Evolutionary conservation across 2,888 invertebrate genomes (phyloP).

Genomic region (Diarsia rubi): DNA sequence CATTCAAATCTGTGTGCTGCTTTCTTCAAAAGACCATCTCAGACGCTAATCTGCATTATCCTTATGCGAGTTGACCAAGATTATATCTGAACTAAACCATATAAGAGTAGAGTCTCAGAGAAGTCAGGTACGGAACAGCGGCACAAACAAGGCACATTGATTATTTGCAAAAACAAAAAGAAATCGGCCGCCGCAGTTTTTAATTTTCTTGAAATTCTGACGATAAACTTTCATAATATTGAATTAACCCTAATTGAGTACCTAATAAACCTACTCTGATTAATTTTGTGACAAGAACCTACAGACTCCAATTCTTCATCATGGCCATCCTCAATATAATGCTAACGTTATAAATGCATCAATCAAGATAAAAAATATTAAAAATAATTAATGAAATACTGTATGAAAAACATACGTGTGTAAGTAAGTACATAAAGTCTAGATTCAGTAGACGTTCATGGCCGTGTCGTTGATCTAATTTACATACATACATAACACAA

Average conservation of each 20-base stretch:
- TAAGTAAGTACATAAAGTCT: background rate
- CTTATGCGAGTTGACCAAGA: too few species aligned
- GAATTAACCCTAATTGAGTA: background rate
- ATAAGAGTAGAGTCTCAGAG: too few species aligned
- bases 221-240: background rate
- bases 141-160: too few species aligned
- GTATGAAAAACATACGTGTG: background rate
- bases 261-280: background rate
- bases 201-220: background rate
- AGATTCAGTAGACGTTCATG: constrained; percentile 27
- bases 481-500: too few species aligned
- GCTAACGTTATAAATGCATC: constrained; percentile 7
- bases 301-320: background rate
- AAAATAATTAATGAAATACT: background rate
- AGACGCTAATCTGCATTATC: too few species aligned
- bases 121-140: too few species aligned
- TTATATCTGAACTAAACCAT: too few species aligned
- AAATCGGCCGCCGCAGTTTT: background rate
- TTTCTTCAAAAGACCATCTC: too few species aligned
- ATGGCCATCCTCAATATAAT: background rate
- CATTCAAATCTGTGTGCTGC: too few species aligned
- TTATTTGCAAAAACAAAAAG: background rate
- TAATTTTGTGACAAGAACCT: background rate
- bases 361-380: constrained; percentile 37
- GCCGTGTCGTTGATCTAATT: constrained; percentile 14